These are phyloP conservation scores for Pogoniulus pusillus DNA, from an alignment of 2,797 vertebrate genomes.

Conservation along the genomic window DNA sequence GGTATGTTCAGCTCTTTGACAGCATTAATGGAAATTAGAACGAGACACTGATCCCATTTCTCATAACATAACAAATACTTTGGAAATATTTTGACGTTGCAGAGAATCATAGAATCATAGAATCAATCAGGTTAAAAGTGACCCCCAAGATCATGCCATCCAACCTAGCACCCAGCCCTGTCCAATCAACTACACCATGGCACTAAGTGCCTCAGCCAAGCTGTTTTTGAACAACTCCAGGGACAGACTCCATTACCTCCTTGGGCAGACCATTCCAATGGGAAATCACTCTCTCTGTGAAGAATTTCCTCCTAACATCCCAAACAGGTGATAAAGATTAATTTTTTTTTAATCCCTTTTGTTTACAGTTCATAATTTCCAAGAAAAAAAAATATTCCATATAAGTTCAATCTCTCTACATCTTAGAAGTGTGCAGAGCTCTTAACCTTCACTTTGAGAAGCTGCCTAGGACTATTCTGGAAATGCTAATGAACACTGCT, in stretches of 20 bases:
- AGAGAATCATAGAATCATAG: background rate
- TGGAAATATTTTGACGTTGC: background rate
- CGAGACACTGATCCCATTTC: background rate
- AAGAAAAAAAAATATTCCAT: background rate
- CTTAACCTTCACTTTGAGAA: background rate
- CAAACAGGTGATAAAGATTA: background rate
- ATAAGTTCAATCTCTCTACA: background rate
- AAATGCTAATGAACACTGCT: background rate
- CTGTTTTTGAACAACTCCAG: no score
- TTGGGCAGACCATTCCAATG: no score
- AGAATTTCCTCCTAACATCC: no score
- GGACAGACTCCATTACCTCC: no score
- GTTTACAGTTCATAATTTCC: background rate
- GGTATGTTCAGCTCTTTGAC: background rate
- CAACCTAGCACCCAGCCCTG: no score
- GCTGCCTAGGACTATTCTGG: background rate
- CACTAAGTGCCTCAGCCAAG: no score
- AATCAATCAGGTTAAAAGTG: no score
- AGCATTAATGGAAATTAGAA: background rate
- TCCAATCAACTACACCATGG: no score
- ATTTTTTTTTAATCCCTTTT: background rate
- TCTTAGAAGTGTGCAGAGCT: background rate
- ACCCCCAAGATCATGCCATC: no score
- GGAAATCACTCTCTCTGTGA: no score
- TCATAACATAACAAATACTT: background rate